These are phyloP conservation scores for Forbesichthys agassizii DNA, from an alignment of 2,113 vertebrate genomes.

Conservation along the genomic window DNA sequence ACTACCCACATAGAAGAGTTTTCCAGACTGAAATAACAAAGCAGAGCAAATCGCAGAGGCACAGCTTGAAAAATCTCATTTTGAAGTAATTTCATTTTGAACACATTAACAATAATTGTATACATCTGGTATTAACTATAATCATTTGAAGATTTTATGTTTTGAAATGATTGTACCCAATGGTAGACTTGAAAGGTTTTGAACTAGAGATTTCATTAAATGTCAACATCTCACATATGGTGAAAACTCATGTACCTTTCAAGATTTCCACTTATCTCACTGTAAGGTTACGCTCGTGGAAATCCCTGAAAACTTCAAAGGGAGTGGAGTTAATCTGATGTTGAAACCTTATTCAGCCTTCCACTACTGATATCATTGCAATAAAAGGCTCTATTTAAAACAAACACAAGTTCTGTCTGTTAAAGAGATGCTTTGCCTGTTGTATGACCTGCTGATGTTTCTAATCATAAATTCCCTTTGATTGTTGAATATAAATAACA, in stretches of 20 bases:
- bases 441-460: conserved; percentile 10
- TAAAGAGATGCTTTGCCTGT: conserved; percentile 29
- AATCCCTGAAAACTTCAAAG: conserved; percentile 11
- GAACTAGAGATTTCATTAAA: neutral
- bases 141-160: neutral
- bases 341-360: conserved; percentile 45
- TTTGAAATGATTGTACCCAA: neutral
- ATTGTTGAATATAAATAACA: no score
- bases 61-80: no score
- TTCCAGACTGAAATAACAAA: no score
- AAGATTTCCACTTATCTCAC: neutral
- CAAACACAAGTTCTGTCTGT: conserved; percentile 3
- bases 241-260: neutral
- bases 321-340: neutral
- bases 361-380: conserved; percentile 16
- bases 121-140: neutral
- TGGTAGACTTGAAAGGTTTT: neutral
- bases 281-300: neutral
- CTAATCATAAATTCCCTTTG: no score
- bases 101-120: neutral
- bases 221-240: neutral
- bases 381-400: conserved; percentile 16
- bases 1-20: no score
- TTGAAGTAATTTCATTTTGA: no score
- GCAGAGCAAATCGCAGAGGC: no score